Evolutionary conservation across 2,113 vertebrate genomes (phyloP).

Genomic region (Mastomys coucha): DNA sequence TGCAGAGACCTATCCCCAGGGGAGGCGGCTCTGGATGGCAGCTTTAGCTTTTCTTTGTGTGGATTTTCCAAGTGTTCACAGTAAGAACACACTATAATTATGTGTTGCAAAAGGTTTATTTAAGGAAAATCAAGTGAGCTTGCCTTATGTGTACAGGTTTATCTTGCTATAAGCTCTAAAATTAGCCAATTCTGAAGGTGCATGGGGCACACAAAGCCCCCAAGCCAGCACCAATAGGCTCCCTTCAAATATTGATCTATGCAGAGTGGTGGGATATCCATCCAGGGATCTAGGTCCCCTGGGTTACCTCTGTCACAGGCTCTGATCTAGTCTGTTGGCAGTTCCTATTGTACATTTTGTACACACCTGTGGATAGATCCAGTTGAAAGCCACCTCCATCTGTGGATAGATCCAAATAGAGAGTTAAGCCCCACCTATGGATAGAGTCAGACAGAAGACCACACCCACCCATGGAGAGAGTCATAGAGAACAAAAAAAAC

Average conservation of each 20-base stretch:
- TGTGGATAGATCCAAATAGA: background rate
- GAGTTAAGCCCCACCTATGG: background rate
- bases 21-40: background rate
- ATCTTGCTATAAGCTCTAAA: background rate
- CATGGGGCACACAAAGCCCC: background rate
- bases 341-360: background rate
- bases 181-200: background rate
- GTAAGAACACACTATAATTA: background rate
- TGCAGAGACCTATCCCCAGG: background rate
- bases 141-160: background rate
- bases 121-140: background rate
- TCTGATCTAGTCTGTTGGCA: rapidly evolving
- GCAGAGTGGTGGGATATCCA: background rate
- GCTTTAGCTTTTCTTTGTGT: background rate
- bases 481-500: background rate
- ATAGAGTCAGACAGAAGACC: background rate
- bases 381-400: too few species aligned
- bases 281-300: background rate
- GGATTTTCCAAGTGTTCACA: background rate
- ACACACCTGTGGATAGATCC: background rate
- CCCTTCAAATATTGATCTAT: background rate
- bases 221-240: background rate
- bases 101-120: background rate
- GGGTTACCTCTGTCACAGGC: background rate
- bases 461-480: background rate